Evolutionary conservation across 1,140 invertebrate species (phyloP).

Genomic region (Zaprionus africanus): DNA sequence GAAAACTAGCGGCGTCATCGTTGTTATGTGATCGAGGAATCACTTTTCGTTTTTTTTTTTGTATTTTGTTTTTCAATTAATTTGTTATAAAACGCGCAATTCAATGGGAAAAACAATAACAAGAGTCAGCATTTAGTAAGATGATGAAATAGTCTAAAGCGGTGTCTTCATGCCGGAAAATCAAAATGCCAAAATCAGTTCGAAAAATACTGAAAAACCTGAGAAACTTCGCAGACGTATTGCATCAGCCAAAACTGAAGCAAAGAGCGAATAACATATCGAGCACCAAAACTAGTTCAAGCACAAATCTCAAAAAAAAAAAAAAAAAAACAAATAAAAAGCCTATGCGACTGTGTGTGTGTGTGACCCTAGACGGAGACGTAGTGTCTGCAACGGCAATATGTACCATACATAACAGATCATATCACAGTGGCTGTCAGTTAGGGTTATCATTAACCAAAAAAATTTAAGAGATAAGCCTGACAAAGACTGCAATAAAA

Average conservation of each 20-base stretch:
- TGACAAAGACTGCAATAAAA: constrained; percentile 24
- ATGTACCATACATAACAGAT: neutral
- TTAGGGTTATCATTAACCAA: constrained; percentile 35
- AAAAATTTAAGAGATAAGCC: constrained; percentile 21
- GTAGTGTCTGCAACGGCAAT: constrained; percentile 33
- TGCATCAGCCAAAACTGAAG: constrained; percentile 59
- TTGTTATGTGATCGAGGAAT: neutral
- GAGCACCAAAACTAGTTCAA: constrained; percentile 57
- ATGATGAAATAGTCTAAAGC: constrained; percentile 37
- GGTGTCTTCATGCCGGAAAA: constrained; percentile 46
- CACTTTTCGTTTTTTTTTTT: neutral
- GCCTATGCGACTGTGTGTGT: neutral
- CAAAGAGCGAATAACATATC: constrained; percentile 18
- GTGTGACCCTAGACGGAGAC: constrained; percentile 31
- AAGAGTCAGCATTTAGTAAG: constrained; percentile 1
- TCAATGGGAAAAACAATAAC: neutral
- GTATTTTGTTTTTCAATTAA: neutral
- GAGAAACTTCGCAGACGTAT: constrained; percentile 36
- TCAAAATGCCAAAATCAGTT: constrained; percentile 14
- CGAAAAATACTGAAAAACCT: constrained; percentile 34
- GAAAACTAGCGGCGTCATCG: neutral
- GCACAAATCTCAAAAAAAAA: constrained; percentile 22
- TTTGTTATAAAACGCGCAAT: neutral
- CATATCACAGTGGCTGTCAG: constrained; percentile 1
- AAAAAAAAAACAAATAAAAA: neutral